Base-by-base conservation (phyloP, 2,797 vertebrate genomes). In the Hirundo rustica region DNA sequence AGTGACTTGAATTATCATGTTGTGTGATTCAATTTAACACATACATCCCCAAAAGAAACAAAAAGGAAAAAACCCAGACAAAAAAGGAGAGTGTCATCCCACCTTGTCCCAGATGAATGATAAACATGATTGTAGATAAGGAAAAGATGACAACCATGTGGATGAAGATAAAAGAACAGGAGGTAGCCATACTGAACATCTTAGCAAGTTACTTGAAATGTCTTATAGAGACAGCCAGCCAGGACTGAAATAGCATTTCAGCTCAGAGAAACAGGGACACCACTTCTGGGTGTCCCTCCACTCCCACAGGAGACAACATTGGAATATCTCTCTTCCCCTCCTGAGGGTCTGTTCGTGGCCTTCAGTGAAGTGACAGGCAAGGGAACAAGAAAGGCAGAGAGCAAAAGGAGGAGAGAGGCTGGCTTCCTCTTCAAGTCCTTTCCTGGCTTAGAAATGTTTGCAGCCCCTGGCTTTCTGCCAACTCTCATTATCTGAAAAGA, bases 401-500 rank as follows among this genome's bases (percentile, higher is more conserved):
- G 38, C 42, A 0, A 92, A 90, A 80, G 29, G 48, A 71, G 30
- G 54, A 85, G 34, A 70, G n/a, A 92, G n/a, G 13, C 42, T 86
- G 61, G 22, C 50, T 94, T 95, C 67, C 92, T 95, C 76, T 75
- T 71, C 71, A 71, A 95, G 80, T 45, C 61, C 68, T 92, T 93
- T 91, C 47, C 91, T 60, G 38, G 42, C 85, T 96, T 72, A 89
- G 80, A 95, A 96, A 95, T 11, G 57, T 80, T 90, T 91, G 86
- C 91, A 91, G 89, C 86, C 82, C 36, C 44, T 97, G 96, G 96
- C 93, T 93, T 85, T 62, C 93, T 95, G 96, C 96, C 97, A 96
- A 60, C 64, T 95, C 96, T 97, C 93, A 97, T 96, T 97, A 97
- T 97, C 97, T 96, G 85, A 94, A 96, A 92, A 97, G 97, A 97